Evolutionary conservation across 2,888 invertebrate species (phyloP).

Genomic region (Elegia similella): DNA sequence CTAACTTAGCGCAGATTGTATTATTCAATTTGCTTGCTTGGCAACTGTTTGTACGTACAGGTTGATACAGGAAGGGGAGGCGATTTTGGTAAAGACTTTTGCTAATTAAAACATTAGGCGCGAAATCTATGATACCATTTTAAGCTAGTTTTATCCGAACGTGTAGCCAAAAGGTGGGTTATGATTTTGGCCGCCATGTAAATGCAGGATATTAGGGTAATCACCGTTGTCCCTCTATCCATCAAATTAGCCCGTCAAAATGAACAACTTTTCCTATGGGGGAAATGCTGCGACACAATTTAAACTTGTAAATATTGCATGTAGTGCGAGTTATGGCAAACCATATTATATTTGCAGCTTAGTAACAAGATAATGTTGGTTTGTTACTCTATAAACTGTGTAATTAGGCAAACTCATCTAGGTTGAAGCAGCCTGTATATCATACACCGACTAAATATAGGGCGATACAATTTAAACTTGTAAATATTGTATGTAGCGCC

Average conservation of each 20-base stretch:
- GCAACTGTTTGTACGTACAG: slow-evolving; percentile 1
- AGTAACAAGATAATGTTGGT: neutral
- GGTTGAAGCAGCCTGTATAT: neutral
- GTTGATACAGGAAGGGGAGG: neutral
- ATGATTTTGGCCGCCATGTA: no score
- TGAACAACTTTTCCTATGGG: no score
- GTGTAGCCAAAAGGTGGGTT: no score
- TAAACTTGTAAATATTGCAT: no score
- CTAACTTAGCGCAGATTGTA: slow-evolving; percentile 42
- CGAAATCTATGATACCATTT: neutral
- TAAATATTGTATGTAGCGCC: slow-evolving; percentile 5
- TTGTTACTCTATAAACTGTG: neutral
- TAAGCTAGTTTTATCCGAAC: no score
- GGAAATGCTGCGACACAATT: no score
- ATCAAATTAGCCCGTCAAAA: no score
- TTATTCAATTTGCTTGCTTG: slow-evolving; percentile 43
- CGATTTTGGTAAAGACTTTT: neutral
- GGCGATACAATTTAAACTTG: neutral
- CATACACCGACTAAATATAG: neutral
- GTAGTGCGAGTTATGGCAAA: no score
- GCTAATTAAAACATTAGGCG: no score
- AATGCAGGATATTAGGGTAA: no score
- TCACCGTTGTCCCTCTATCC: no score
- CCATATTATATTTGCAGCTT: neutral
- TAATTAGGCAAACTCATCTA: neutral